Conservation (phyloP, 2,113 vertebrate genomes). For the Gracilinanus agilis region DNA sequence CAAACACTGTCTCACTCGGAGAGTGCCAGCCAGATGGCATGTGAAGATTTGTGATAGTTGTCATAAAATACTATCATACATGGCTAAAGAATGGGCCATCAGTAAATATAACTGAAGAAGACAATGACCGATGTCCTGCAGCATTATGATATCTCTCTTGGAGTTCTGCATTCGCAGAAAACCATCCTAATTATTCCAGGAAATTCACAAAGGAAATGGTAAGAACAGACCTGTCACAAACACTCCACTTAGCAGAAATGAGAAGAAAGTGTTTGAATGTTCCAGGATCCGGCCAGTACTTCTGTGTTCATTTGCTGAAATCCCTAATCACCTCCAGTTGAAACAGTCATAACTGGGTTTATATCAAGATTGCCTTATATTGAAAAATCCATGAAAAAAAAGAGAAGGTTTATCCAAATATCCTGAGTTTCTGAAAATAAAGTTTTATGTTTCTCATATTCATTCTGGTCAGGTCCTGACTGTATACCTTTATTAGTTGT, state of each 20-base stretch:
- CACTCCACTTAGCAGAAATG: slow-evolving; percentile 16
- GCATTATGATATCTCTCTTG: not conserved
- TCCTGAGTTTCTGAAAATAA: slow-evolving; percentile 13
- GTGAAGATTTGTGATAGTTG: slow-evolving; percentile 38
- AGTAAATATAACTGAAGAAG: slow-evolving; percentile 37
- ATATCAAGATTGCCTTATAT: not conserved
- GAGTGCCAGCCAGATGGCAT: not conserved
- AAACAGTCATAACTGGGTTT: not conserved
- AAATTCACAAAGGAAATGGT: slow-evolving; percentile 37
- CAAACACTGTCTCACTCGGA: not conserved
- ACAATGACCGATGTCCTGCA: not conserved
- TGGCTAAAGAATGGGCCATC: not conserved
- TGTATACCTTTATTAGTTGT: not conserved
- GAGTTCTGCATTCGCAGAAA: not conserved
- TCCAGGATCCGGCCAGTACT: not conserved
- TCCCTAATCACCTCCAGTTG: not conserved
- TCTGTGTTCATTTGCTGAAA: slow-evolving; percentile 57
- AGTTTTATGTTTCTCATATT: not conserved
- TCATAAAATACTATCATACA: slow-evolving; percentile 23
- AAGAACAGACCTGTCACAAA: slow-evolving; percentile 13
- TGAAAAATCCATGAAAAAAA: slow-evolving; percentile 25
- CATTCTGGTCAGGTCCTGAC: not conserved
- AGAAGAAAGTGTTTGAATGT: slow-evolving; percentile 34
- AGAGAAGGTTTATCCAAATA: not conserved
- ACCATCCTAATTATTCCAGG: not conserved